A percentile compares a stretch with the other conserved stretches of the same genome.
Conservation (phyloP, 1,140 invertebrate species). For the Augochlora pura region DNA sequence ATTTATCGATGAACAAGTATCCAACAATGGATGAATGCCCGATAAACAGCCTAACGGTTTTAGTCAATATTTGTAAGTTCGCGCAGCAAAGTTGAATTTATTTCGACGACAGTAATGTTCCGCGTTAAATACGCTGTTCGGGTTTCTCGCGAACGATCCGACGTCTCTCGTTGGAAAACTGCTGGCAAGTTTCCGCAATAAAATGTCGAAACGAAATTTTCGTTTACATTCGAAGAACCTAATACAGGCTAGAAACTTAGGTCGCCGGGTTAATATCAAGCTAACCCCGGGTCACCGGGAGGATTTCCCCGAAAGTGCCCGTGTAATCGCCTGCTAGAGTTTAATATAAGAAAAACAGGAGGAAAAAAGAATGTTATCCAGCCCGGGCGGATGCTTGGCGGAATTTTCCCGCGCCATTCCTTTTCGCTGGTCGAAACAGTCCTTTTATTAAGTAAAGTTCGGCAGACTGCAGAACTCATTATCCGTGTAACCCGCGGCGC, state of each 20-base stretch:
- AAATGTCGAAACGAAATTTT: background rate
- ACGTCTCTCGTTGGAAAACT: too few species aligned
- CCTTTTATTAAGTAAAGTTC: slow-evolving; percentile 35
- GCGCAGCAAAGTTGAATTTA: too few species aligned
- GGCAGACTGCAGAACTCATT: slow-evolving; percentile 24
- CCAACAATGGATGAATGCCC: too few species aligned
- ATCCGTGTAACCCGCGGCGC: background rate
- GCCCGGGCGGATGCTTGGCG: background rate
- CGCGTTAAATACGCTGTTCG: background rate
- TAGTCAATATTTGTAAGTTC: too few species aligned
- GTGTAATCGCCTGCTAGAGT: slow-evolving; percentile 16
- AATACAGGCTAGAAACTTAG: background rate
- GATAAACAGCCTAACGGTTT: too few species aligned
- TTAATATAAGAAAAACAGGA: slow-evolving; percentile 8
- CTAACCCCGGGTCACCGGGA: background rate
- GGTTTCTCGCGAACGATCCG: too few species aligned
- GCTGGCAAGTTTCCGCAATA: background rate
- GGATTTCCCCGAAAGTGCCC: background rate
- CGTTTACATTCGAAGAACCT: background rate
- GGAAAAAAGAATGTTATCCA: slow-evolving; percentile 6
- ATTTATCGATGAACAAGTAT: too few species aligned
- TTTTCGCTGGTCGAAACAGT: background rate
- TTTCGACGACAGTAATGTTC: background rate
- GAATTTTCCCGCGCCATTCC: background rate
- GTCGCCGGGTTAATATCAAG: background rate